Conservation (phyloP, 2,797 vertebrate species). For the Lophius americanus region DNA sequence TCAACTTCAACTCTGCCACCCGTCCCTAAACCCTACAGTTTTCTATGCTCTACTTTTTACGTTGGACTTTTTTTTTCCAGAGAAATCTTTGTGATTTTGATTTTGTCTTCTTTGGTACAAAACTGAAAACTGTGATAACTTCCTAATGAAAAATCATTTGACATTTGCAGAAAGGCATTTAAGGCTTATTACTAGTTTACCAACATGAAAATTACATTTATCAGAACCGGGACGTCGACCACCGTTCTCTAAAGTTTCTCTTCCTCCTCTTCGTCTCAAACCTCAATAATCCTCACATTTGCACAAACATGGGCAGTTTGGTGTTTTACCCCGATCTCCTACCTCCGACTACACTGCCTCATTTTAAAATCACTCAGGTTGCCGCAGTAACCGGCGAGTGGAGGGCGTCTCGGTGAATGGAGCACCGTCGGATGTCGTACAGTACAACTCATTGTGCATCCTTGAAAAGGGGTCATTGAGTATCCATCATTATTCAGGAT, state of each 20-base stretch:
- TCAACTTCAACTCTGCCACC: too few species aligned
- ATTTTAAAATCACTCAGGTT: constrained; percentile 51
- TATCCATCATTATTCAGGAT: constrained; percentile 44
- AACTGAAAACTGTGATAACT: background rate
- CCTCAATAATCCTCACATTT: background rate
- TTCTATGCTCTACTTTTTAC: too few species aligned
- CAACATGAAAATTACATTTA: constrained; percentile 24
- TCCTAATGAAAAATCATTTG: background rate
- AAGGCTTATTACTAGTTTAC: constrained; percentile 22
- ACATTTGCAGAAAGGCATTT: constrained; percentile 1
- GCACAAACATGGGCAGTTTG: background rate
- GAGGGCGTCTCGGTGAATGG: constrained; percentile 33
- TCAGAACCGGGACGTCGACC: background rate
- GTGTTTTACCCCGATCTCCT: background rate
- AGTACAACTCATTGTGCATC: constrained; percentile 30
- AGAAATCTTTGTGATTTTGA: too few species aligned
- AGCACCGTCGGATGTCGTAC: constrained; percentile 32
- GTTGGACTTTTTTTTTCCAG: too few species aligned
- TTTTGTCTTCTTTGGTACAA: too few species aligned
- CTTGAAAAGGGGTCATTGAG: constrained; percentile 57
- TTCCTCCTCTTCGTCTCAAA: background rate
- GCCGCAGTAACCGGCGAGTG: constrained; percentile 56
- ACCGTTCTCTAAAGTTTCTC: background rate
- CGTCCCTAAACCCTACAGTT: too few species aligned
- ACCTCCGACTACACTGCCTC: constrained; percentile 9